These are phyloP conservation scores for Scaptomyza caliginosa DNA, from an alignment of 2,888 invertebrate genomes.

Conservation along the genomic window DNA sequence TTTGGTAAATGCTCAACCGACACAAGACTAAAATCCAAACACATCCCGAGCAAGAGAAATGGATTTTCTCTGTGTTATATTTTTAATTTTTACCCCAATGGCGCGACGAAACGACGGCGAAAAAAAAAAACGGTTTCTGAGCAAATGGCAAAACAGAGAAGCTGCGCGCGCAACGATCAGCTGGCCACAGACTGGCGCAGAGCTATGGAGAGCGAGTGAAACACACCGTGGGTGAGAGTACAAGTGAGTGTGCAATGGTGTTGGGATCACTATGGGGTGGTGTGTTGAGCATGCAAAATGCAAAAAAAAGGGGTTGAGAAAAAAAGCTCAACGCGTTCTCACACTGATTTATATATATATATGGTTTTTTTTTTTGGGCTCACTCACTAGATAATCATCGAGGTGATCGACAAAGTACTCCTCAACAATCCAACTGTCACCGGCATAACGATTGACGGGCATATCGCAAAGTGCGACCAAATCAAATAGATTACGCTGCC, in stretches of 20 bases:
- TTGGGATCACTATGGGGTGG: not conserved
- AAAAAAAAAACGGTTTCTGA: slow-evolving; percentile 45
- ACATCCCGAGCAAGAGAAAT: slow-evolving; percentile 29
- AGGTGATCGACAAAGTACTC: slow-evolving; percentile 80
- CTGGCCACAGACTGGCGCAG: slow-evolving; percentile 30
- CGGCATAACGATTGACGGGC: slow-evolving; percentile 74
- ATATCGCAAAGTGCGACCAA: slow-evolving; percentile 78
- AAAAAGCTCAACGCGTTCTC: not conserved
- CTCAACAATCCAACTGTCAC: slow-evolving; percentile 81
- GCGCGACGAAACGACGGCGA: slow-evolving; percentile 12
- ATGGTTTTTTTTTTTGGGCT: slow-evolving; percentile 1
- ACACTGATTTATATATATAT: no score
- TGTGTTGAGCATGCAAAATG: slow-evolving; percentile 11
- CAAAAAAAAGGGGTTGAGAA: not conserved
- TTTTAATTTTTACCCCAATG: slow-evolving; percentile 72
- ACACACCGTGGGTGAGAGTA: not conserved
- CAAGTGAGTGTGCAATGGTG: not conserved
- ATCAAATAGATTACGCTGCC: slow-evolving; percentile 78
- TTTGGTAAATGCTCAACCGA: slow-evolving; percentile 55
- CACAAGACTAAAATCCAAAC: slow-evolving; percentile 18
- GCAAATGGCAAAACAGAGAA: slow-evolving; percentile 57
- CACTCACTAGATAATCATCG: slow-evolving; percentile 81
- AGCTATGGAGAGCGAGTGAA: not conserved
- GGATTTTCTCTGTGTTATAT: slow-evolving; percentile 49
- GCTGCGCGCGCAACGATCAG: slow-evolving; percentile 65